These are phyloP conservation scores for Hypotaenidia philippensis DNA, from an alignment of 2,797 vertebrate genomes.

Conservation along the genomic window DNA sequence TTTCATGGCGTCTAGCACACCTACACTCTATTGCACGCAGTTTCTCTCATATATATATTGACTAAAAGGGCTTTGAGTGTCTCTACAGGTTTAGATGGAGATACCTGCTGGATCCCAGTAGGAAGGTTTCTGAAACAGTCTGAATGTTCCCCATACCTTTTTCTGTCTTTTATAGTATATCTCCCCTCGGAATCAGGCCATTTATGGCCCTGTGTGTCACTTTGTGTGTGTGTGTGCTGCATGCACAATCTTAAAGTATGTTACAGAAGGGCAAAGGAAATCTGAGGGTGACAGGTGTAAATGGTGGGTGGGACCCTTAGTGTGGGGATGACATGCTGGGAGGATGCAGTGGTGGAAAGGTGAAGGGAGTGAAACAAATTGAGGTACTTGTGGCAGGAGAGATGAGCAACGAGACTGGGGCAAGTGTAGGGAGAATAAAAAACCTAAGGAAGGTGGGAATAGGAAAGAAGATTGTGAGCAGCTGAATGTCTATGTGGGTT, in stretches of 20 bases:
- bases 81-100: neutral
- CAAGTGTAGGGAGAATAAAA: neutral
- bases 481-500: neutral
- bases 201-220: neutral
- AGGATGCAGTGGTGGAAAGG: neutral
- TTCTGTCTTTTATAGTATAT: neutral
- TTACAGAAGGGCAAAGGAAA: neutral
- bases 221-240: neutral
- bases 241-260: neutral
- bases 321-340: neutral
- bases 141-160: neutral
- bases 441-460: neutral
- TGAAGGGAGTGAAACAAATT: neutral
- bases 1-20: neutral
- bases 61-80: neutral
- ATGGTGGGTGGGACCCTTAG: neutral
- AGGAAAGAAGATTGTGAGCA: neutral
- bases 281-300: neutral
- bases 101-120: neutral
- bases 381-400: neutral
- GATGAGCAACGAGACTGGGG: neutral
- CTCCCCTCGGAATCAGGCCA: neutral
- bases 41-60: neutral
- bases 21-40: neutral
- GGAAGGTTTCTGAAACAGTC: neutral